Percentiles rank a stretch among this genome's conserved stretches.
phyloP scores from a whole-genome alignment of 2,113 vertebrate species.

The Atlantisia rogersi region DNA sequence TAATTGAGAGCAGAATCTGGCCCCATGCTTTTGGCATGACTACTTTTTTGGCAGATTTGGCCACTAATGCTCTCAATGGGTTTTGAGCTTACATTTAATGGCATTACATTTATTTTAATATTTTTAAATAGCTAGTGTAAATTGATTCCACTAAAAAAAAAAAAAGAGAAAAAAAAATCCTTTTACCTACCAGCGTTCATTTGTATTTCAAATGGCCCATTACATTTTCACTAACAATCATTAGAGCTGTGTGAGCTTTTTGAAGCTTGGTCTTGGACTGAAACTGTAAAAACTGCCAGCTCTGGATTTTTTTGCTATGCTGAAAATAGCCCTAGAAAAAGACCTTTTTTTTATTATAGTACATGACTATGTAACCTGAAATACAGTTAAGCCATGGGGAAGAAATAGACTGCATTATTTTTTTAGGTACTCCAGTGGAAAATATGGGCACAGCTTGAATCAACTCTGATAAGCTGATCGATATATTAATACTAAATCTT shows the following conservation, averaged over 20 bases:
- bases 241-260: conserved; percentile 60
- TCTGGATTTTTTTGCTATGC: not conserved
- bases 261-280: conserved; percentile 48
- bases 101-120: conserved; percentile 70
- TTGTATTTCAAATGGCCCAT: conserved; percentile 71
- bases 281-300: conserved; percentile 35
- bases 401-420: not conserved
- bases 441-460: not conserved
- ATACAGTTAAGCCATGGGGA: not conserved
- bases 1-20: conserved; percentile 44
- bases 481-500: not conserved
- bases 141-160: conserved; percentile 55
- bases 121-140: conserved; percentile 70
- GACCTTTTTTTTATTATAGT: not conserved
- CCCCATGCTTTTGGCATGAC: not conserved
- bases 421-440: not conserved
- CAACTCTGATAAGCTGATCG: not conserved
- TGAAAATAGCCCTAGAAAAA: not conserved
- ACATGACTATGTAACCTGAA: not conserved
- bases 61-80: conserved; percentile 46
- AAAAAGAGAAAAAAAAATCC: not conserved
- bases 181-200: conserved; percentile 56
- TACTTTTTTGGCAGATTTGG: conserved; percentile 63
- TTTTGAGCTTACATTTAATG: conserved; percentile 59
- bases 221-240: conserved; percentile 70